Evolutionary conservation across 2,888 invertebrate species (phyloP).

Genomic region (Xestia rhomboidea): DNA sequence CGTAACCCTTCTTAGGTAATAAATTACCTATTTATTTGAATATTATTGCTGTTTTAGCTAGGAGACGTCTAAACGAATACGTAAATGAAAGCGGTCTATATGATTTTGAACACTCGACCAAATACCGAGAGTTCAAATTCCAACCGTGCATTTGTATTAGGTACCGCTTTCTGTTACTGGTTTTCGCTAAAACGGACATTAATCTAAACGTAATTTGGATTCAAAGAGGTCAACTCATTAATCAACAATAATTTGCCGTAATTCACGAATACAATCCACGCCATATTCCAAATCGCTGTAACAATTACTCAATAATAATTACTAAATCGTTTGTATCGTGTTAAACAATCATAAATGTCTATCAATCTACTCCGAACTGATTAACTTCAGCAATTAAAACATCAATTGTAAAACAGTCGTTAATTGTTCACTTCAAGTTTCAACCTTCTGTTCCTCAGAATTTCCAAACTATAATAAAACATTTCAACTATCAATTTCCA

Average conservation of each 20-base stretch:
- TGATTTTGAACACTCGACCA: background rate
- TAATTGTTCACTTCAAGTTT: background rate
- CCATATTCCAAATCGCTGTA: slow-evolving; percentile 18
- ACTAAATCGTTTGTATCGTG: slow-evolving; percentile 34
- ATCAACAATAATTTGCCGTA: slow-evolving; percentile 12
- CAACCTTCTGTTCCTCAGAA: background rate
- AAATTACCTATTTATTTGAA: slow-evolving; percentile 18
- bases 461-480: background rate
- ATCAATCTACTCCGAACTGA: slow-evolving; percentile 13
- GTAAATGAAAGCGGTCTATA: background rate
- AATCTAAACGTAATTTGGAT: slow-evolving; percentile 19
- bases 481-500: background rate
- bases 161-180: background rate
- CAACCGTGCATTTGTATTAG: background rate
- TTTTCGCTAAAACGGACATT: background rate
- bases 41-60: background rate
- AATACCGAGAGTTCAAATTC: background rate
- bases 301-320: slow-evolving; percentile 46
- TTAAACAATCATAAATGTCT: slow-evolving; percentile 40
- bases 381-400: slow-evolving; percentile 25
- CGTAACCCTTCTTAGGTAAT: slow-evolving; percentile 6
- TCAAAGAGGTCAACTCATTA: slow-evolving; percentile 2
- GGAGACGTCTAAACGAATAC: background rate
- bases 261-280: slow-evolving; percentile 31
- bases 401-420: slow-evolving; percentile 19